Conservation (phyloP, 2,797 vertebrate genomes). For the Parotocinclus haroldoi region DNA sequence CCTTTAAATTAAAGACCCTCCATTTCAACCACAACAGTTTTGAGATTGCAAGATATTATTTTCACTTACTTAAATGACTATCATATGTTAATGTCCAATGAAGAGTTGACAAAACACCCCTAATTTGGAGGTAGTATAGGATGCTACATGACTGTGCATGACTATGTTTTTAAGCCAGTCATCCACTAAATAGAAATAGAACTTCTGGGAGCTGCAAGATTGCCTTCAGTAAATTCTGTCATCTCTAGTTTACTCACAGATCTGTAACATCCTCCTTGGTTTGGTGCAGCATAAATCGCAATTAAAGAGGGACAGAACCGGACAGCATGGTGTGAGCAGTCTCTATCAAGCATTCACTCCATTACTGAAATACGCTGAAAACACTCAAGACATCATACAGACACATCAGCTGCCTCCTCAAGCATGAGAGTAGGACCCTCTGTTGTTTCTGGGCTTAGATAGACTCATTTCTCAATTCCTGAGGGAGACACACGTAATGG, state of each 20-base stretch:
- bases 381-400: not conserved
- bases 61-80: slow-evolving; percentile 53
- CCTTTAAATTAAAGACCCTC: slow-evolving; percentile 57
- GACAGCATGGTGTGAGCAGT: slow-evolving; percentile 27
- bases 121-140: slow-evolving; percentile 4
- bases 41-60: slow-evolving; percentile 57
- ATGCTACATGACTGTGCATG: not conserved
- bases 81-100: slow-evolving; percentile 46
- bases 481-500: slow-evolving; percentile 22
- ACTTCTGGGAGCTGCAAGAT: slow-evolving; percentile 25
- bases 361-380: not conserved
- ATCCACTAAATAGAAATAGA: slow-evolving; percentile 36
- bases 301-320: slow-evolving; percentile 32
- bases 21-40: slow-evolving; percentile 59
- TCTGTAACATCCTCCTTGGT: slow-evolving; percentile 45
- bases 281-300: slow-evolving; percentile 45
- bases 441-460: slow-evolving; percentile 28
- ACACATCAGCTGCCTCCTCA: slow-evolving; percentile 27
- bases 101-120: not conserved
- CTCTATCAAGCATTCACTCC: slow-evolving; percentile 2
- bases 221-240: slow-evolving; percentile 43
- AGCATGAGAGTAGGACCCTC: slow-evolving; percentile 19
- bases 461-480: slow-evolving; percentile 25
- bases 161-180: slow-evolving; percentile 23
- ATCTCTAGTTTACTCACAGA: slow-evolving; percentile 40